Evolutionary conservation across 2,113 vertebrate species (phyloP).

Genomic region (Trichechus manatus): DNA sequence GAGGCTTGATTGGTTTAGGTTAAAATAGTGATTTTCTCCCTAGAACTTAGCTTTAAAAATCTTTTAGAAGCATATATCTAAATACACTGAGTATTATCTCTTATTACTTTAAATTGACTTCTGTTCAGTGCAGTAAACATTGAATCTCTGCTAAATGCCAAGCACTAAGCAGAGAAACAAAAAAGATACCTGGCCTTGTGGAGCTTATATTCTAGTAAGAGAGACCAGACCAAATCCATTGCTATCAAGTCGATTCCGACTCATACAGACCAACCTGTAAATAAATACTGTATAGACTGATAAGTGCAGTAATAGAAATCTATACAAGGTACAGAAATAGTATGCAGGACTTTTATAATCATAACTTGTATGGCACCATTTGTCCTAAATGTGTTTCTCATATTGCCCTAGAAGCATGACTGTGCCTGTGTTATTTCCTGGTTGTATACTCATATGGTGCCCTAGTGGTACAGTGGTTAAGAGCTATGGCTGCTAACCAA

Average conservation of each 20-base stretch:
- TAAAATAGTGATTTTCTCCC: not conserved
- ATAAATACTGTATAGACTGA: not conserved
- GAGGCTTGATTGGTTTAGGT: not conserved
- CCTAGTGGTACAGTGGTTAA: too few species aligned
- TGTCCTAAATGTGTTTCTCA: not conserved
- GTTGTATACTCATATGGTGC: not conserved
- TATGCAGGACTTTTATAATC: not conserved
- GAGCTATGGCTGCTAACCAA: too few species aligned
- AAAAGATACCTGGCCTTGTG: not conserved
- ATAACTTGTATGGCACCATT: not conserved
- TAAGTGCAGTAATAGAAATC: not conserved
- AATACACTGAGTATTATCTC: not conserved
- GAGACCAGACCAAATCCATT: not conserved
- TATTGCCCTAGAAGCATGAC: not conserved
- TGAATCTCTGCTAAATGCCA: not conserved
- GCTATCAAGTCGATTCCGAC: too few species aligned
- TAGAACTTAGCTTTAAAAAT: slow-evolving; percentile 14
- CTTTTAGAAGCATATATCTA: not conserved
- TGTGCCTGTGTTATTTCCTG: not conserved
- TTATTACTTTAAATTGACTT: slow-evolving; percentile 49
- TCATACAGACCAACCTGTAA: not conserved
- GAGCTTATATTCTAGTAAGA: slow-evolving; percentile 47
- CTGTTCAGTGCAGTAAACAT: not conserved
- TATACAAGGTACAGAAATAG: not conserved
- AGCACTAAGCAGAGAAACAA: not conserved